phyloP scores from a whole-genome alignment of 2,888 invertebrate species.

The Brachylomia viminalis region DNA sequence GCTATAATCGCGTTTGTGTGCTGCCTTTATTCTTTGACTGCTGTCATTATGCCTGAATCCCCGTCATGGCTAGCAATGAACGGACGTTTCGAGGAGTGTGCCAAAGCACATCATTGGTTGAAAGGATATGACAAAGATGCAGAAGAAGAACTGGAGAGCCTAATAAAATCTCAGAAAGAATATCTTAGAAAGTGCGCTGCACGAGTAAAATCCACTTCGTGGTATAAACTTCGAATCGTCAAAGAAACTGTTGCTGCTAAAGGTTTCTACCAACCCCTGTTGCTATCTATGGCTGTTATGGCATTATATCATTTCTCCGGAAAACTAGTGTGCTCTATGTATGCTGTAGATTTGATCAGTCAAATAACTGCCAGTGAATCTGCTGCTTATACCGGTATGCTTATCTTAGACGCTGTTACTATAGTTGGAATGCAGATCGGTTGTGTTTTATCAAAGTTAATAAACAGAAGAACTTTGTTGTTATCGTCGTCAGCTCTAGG shows the following conservation, averaged over 20 bases:
- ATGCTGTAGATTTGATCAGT: slow-evolving; percentile 76
- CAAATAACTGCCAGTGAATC: slow-evolving; percentile 75
- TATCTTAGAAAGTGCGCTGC: slow-evolving; percentile 50
- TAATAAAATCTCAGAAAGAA: slow-evolving; percentile 67
- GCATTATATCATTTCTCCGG: slow-evolving; percentile 70
- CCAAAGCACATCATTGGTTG: slow-evolving; percentile 69
- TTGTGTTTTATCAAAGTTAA: slow-evolving; percentile 73
- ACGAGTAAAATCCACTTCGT: slow-evolving; percentile 45
- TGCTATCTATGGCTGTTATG: slow-evolving; percentile 68
- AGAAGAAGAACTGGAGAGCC: slow-evolving; percentile 68
- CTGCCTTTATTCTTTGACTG: slow-evolving; percentile 64
- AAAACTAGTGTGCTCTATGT: slow-evolving; percentile 75
- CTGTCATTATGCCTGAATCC: slow-evolving; percentile 71
- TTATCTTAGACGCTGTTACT: slow-evolving; percentile 81
- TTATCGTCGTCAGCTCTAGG: slow-evolving; percentile 73
- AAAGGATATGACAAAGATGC: slow-evolving; percentile 69
- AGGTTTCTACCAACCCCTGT: slow-evolving; percentile 72
- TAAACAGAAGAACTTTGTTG: slow-evolving; percentile 76
- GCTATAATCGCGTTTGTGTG: slow-evolving; percentile 69
- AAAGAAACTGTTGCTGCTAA: slow-evolving; percentile 59
- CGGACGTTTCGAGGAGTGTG: slow-evolving; percentile 67
- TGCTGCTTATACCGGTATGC: slow-evolving; percentile 78
- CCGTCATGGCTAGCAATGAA: slow-evolving; percentile 75
- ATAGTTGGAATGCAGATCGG: slow-evolving; percentile 80
- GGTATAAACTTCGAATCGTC: slow-evolving; percentile 49